Conservation (phyloP, 92 coral and sea anemone species). For the Porites divaricata region DNA sequence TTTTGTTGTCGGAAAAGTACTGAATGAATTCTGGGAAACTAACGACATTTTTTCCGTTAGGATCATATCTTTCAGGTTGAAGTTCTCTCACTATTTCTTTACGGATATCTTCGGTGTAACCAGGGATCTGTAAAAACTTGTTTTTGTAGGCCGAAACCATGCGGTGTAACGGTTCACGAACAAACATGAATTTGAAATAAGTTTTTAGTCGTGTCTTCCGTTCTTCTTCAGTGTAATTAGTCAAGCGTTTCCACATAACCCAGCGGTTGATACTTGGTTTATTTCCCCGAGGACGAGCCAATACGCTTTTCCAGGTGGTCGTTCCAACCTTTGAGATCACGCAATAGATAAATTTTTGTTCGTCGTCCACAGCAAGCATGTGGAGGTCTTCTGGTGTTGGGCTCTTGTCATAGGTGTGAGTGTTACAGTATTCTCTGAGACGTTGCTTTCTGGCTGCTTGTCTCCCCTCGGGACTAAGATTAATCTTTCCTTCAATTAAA, state of each 20-base stretch:
- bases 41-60: neutral
- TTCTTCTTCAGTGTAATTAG: neutral
- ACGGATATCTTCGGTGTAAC: neutral
- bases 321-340: slow-evolving; percentile 6
- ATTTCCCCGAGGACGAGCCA: slow-evolving; percentile 4
- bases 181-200: slow-evolving; percentile 2
- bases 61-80: neutral
- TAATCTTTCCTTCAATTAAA: neutral
- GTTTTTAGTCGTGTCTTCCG: neutral
- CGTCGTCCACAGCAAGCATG: slow-evolving; percentile 13
- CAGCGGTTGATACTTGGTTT: neutral
- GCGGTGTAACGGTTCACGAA: slow-evolving; percentile 14
- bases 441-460: neutral
- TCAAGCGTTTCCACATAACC: neutral
- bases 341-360: slow-evolving; percentile 11
- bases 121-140: neutral
- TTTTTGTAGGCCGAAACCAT: slow-evolving; percentile 16
- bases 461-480: neutral
- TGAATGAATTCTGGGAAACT: neutral
- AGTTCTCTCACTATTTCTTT: neutral
- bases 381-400: neutral
- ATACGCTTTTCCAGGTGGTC: neutral
- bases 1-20: slow-evolving; percentile 6
- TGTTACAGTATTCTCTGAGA: neutral
- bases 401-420: neutral